phyloP scores from a whole-genome alignment of 2,113 vertebrate species.

The Elgaria multicarinata region DNA sequence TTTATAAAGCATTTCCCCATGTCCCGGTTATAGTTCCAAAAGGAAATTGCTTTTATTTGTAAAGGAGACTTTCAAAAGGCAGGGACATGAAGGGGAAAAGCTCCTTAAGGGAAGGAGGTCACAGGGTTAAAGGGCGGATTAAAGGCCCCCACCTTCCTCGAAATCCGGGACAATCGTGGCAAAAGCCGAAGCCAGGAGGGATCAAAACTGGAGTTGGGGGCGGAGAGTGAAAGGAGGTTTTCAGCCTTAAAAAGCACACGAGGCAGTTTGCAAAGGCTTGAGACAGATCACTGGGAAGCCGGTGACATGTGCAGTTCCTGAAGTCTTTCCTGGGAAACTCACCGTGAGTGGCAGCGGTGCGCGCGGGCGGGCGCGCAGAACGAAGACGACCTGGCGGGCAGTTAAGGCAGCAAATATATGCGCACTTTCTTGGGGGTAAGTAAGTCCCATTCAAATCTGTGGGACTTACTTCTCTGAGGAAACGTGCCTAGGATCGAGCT shows the following conservation, averaged over 20 bases:
- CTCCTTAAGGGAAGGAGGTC: conserved; percentile 74
- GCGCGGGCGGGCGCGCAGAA: neutral
- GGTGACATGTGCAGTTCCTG: neutral
- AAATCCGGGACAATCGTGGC: conserved; percentile 31
- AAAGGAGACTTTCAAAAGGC: conserved; percentile 69
- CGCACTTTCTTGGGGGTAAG: neutral
- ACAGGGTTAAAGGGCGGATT: conserved; percentile 72
- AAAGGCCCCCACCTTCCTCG: conserved; percentile 57
- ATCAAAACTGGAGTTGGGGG: neutral
- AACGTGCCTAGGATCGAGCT: neutral
- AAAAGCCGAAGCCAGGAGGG: conserved; percentile 36
- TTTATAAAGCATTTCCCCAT: conserved; percentile 49
- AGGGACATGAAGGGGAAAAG: conserved; percentile 72
- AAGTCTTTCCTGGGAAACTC: neutral
- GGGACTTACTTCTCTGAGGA: neutral
- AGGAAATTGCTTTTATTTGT: conserved; percentile 77
- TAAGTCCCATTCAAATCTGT: neutral
- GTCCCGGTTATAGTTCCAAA: conserved; percentile 70
- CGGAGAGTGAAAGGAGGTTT: neutral
- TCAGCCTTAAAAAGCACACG: neutral
- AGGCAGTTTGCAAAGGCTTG: neutral
- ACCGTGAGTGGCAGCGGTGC: neutral
- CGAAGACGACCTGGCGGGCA: neutral
- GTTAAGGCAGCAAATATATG: neutral
- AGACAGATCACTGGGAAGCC: neutral